These are phyloP conservation scores for Cavia aperea DNA, from an alignment of 2,113 vertebrate species.

Conservation along the genomic window DNA sequence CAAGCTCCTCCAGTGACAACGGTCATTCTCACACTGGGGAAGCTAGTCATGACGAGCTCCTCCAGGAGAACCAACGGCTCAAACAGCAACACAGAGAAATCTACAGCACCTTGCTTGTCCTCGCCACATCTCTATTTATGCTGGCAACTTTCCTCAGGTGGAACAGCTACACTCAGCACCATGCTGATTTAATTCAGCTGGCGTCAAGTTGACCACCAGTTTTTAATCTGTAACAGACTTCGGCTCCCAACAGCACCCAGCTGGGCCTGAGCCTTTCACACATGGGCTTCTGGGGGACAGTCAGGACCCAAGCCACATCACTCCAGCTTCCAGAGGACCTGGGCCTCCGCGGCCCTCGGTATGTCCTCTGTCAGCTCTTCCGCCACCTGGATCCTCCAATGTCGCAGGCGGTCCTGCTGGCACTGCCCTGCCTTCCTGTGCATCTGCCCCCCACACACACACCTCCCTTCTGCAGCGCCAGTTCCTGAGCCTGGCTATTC, in stretches of 20 bases:
- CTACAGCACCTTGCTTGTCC: too few species aligned
- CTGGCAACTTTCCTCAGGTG: too few species aligned
- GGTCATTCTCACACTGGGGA: too few species aligned
- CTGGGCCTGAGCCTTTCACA: not conserved
- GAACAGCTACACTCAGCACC: too few species aligned
- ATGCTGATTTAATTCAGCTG: too few species aligned
- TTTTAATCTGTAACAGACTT: too few species aligned
- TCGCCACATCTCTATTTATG: too few species aligned
- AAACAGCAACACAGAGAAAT: too few species aligned
- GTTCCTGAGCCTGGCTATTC: not conserved
- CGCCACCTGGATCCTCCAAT: not conserved
- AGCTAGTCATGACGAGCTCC: too few species aligned
- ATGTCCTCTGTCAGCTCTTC: not conserved
- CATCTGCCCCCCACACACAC: not conserved
- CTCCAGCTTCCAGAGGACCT: not conserved
- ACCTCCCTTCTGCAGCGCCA: not conserved
- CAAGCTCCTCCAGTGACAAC: too few species aligned
- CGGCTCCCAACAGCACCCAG: not conserved
- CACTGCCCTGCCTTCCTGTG: fast-evolving
- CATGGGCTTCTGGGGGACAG: not conserved
- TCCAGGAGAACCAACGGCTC: too few species aligned
- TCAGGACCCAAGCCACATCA: not conserved
- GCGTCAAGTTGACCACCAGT: too few species aligned
- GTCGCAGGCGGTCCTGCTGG: not conserved
- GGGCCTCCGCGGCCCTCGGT: not conserved